Conservation (phyloP, 2,113 vertebrate species). For the Meleagris gallopavo region DNA sequence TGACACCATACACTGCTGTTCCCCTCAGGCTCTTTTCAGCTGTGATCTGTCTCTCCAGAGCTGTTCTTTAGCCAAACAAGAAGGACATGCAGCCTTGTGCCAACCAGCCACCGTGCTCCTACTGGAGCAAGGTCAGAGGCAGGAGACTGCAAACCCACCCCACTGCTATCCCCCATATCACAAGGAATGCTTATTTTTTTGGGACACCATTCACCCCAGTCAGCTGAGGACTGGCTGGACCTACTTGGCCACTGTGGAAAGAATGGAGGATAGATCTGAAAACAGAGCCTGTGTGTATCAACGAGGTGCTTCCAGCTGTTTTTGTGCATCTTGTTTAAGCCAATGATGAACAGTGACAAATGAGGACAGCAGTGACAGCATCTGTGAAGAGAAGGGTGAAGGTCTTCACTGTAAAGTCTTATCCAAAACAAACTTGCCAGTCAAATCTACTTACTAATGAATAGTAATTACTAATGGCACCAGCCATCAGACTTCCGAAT, state of each 20-base stretch:
- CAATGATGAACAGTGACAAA: background rate
- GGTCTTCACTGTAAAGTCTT: conserved; percentile 2
- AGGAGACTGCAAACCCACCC: background rate
- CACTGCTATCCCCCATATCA: accelerated
- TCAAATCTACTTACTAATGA: background rate
- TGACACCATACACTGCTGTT: background rate
- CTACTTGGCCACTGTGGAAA: accelerated
- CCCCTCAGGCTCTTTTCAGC: background rate
- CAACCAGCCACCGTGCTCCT: background rate
- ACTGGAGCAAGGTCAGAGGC: too few relatives aligned
- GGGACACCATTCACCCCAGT: background rate
- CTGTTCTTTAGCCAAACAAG: background rate
- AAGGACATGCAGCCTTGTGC: background rate
- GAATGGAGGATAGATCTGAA: background rate
- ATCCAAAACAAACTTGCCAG: background rate
- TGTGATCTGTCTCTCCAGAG: background rate
- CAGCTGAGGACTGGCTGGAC: background rate
- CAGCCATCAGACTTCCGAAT: background rate
- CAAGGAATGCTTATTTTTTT: background rate
- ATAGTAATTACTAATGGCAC: too few relatives aligned
- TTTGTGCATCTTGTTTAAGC: conserved; percentile 1
- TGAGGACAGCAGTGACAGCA: background rate
- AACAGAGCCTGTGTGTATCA: background rate
- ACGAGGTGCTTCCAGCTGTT: background rate
- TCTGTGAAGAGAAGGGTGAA: conserved; percentile 27